phyloP scores from a whole-genome alignment of 1,140 invertebrate species.

The Scaptodrosophila lebanonensis region DNA sequence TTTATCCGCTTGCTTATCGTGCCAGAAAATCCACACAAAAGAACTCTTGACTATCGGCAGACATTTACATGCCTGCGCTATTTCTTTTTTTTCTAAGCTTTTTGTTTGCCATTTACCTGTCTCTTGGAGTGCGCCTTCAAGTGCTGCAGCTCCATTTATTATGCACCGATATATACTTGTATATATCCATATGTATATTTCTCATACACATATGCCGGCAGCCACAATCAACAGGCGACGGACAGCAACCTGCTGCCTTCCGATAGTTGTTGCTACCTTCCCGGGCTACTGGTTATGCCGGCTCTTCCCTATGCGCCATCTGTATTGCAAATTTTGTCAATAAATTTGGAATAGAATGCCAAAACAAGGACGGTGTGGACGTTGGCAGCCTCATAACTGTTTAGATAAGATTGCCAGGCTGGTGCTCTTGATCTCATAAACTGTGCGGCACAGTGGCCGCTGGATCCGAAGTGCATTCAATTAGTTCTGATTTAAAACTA shows the following conservation, averaged over 20 bases:
- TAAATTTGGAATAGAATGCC: conserved; percentile 68
- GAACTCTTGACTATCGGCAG: conserved; percentile 24
- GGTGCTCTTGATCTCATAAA: conserved; percentile 15
- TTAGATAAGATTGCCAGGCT: conserved; percentile 66
- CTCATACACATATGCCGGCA: conserved; percentile 56
- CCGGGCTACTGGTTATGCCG: conserved; percentile 55
- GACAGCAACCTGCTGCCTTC: no score
- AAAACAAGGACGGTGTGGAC: conserved; percentile 43
- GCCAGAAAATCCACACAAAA: no score
- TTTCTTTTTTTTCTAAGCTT: conserved; percentile 18
- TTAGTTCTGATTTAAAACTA: conserved; percentile 73
- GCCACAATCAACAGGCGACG: no score
- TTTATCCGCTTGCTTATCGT: no score
- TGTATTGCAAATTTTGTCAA: conserved; percentile 71
- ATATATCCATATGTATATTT: conserved; percentile 54
- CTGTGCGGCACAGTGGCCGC: not conserved
- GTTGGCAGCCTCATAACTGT: conserved; percentile 61
- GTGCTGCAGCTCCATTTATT: conserved; percentile 64
- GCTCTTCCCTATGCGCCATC: conserved; percentile 29
- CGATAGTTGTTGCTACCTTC: conserved; percentile 48
- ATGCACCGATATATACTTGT: conserved; percentile 40
- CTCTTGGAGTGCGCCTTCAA: conserved; percentile 46
- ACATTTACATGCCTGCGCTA: conserved; percentile 41
- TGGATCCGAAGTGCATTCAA: conserved; percentile 55
- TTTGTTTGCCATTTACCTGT: conserved; percentile 35